Evolutionary conservation across 1,140 invertebrate genomes (phyloP).

Genomic region (Drosophila arizonae): DNA sequence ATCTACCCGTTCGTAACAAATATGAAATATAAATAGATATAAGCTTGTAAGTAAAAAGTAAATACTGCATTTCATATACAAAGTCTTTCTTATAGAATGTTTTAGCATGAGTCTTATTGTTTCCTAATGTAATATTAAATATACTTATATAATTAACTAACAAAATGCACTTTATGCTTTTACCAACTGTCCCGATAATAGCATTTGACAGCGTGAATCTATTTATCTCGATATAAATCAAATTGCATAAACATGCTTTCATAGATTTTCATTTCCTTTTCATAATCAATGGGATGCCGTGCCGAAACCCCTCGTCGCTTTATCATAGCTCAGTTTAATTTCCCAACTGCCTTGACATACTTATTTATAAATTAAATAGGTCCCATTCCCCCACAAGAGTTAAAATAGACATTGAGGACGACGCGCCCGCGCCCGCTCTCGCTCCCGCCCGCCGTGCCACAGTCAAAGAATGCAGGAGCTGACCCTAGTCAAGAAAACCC

Average conservation of each 20-base stretch:
- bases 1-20: too few relatives aligned
- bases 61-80: too few relatives aligned
- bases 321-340: slow-evolving; percentile 4
- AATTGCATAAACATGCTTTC: background rate
- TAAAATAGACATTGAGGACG: slow-evolving; percentile 17
- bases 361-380: slow-evolving; percentile 12
- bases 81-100: too few relatives aligned
- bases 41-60: too few relatives aligned
- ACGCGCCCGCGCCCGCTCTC: background rate
- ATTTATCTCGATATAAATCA: background rate
- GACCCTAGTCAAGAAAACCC: slow-evolving; percentile 30
- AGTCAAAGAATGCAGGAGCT: background rate
- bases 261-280: slow-evolving; percentile 1
- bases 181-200: too few relatives aligned
- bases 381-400: slow-evolving; percentile 7
- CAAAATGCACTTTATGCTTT: too few relatives aligned
- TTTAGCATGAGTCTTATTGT: too few relatives aligned
- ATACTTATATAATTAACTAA: too few relatives aligned
- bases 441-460: background rate
- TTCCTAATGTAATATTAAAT: too few relatives aligned
- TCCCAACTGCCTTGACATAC: slow-evolving; percentile 17
- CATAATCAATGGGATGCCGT: slow-evolving; percentile 10
- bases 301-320: background rate
- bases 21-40: too few relatives aligned
- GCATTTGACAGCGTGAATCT: too few relatives aligned